Conservation (phyloP, 2,113 vertebrate species). For the Ivindomyrus marchei region DNA sequence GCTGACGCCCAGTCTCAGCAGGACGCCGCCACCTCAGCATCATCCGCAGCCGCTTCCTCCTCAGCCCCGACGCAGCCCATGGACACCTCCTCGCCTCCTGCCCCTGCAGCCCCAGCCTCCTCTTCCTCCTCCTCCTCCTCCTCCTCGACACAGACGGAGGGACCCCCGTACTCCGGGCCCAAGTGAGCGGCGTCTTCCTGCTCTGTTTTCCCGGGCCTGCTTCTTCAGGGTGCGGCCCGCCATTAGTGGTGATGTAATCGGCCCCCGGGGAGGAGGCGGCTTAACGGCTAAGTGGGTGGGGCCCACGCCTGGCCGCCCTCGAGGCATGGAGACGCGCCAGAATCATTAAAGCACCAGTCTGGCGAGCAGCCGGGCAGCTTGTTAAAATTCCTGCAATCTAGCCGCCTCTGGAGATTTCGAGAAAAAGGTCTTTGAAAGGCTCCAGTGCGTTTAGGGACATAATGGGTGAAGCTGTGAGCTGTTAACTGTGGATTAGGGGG, state of each 20-base stretch:
- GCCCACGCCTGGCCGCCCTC: not conserved
- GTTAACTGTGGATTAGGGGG: not conserved
- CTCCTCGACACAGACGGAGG: conserved; percentile 48
- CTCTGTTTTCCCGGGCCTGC: not conserved
- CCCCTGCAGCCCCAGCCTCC: conserved; percentile 21
- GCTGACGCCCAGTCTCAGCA: conserved; percentile 46
- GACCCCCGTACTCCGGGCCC: conserved; percentile 35
- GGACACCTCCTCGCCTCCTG: conserved; percentile 36
- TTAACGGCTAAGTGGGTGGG: not conserved
- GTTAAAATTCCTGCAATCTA: not conserved
- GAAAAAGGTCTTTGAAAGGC: not conserved
- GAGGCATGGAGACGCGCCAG: not conserved
- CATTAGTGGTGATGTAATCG: not conserved
- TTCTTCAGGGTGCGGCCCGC: not conserved
- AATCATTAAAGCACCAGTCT: not conserved
- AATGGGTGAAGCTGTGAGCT: not conserved
- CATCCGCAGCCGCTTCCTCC: conserved; percentile 24
- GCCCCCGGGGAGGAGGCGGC: not conserved
- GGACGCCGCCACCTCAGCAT: conserved; percentile 33
- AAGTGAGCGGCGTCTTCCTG: conserved; percentile 39
- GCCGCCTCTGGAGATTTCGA: not conserved
- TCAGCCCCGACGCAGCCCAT: conserved; percentile 39
- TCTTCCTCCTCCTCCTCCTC: conserved; percentile 35
- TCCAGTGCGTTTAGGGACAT: not conserved
- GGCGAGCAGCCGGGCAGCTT: not conserved